Conservation (phyloP, 2,113 vertebrate genomes). For the Serilophus lunatus region DNA sequence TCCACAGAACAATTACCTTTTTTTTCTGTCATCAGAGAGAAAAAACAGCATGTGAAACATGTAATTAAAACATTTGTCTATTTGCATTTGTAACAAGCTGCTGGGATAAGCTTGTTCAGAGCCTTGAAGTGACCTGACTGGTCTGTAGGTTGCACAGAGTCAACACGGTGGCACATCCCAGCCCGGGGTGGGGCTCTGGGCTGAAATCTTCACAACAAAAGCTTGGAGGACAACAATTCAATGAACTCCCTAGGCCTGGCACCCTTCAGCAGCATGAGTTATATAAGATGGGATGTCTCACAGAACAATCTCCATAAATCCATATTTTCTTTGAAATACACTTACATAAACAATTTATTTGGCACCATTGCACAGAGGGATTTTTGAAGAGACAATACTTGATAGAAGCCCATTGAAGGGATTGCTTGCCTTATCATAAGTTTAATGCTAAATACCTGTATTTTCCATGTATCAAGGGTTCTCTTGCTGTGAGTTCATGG, state of each 20-base stretch:
- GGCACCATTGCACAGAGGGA: not conserved
- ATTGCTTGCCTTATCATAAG: not conserved
- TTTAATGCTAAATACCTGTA: slow-evolving; percentile 8
- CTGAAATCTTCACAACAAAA: not conserved
- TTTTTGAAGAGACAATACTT: not conserved
- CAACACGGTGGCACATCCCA: not conserved
- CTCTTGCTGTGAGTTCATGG: not conserved
- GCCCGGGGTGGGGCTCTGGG: not conserved
- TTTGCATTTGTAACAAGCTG: not conserved
- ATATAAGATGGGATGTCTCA: not conserved
- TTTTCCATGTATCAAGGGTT: slow-evolving; percentile 2
- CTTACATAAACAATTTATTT: not conserved
- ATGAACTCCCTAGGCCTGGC: not conserved
- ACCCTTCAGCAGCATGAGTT: not conserved
- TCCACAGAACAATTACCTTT: not conserved
- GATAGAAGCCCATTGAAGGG: not conserved
- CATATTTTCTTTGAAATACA: not conserved
- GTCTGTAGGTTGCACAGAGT: slow-evolving; percentile 32
- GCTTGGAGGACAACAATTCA: not conserved
- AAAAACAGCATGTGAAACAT: not conserved
- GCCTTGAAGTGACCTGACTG: slow-evolving; percentile 30
- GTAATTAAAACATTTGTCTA: not conserved
- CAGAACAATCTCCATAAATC: not conserved
- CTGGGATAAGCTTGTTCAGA: not conserved
- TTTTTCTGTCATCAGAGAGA: not conserved